phyloP scores from a whole-genome alignment of 2,888 invertebrate genomes.

The Andrena dorsata region DNA sequence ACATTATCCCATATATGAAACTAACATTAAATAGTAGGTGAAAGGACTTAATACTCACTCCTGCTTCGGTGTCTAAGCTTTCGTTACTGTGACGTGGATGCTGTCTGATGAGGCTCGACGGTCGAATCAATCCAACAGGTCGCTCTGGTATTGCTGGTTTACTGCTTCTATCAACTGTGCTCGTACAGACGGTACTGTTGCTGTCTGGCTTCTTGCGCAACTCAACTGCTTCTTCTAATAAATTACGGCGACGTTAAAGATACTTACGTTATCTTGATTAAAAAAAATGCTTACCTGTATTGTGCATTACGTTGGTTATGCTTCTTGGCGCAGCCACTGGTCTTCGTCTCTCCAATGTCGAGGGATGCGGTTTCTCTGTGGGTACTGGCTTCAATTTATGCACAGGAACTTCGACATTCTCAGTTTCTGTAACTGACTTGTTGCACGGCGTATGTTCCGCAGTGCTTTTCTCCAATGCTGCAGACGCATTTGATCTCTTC shows the following conservation, averaged over 20 bases:
- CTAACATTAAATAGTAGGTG: slow-evolving; percentile 1
- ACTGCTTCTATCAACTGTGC: slow-evolving; percentile 80
- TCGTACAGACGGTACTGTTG: slow-evolving; percentile 68
- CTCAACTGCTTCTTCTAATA: slow-evolving; percentile 85
- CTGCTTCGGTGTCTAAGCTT: slow-evolving; percentile 81
- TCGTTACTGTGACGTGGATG: slow-evolving; percentile 81
- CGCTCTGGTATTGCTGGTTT: slow-evolving; percentile 94
- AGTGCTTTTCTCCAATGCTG: slow-evolving; percentile 54
- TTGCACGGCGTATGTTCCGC: slow-evolving; percentile 81
- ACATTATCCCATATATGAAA: slow-evolving; percentile 55
- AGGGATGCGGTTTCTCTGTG: slow-evolving; percentile 79
- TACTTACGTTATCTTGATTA: not conserved
- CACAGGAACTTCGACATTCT: slow-evolving; percentile 67
- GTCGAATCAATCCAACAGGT: slow-evolving; percentile 89
- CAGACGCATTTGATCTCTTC: slow-evolving; percentile 49
- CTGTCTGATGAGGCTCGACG: slow-evolving; percentile 83
- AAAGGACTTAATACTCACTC: slow-evolving; percentile 76
- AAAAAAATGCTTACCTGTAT: slow-evolving; percentile 64
- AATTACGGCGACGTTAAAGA: slow-evolving; percentile 17
- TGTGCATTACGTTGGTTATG: slow-evolving; percentile 76
- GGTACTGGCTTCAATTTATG: slow-evolving; percentile 77
- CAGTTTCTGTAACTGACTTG: slow-evolving; percentile 78
- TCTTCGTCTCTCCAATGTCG: slow-evolving; percentile 84
- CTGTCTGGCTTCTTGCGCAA: slow-evolving; percentile 85
- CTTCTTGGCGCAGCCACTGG: slow-evolving; percentile 87